These are phyloP conservation scores for Bovichtus diacanthus DNA, from an alignment of 2,797 vertebrate species.

Conservation along the genomic window DNA sequence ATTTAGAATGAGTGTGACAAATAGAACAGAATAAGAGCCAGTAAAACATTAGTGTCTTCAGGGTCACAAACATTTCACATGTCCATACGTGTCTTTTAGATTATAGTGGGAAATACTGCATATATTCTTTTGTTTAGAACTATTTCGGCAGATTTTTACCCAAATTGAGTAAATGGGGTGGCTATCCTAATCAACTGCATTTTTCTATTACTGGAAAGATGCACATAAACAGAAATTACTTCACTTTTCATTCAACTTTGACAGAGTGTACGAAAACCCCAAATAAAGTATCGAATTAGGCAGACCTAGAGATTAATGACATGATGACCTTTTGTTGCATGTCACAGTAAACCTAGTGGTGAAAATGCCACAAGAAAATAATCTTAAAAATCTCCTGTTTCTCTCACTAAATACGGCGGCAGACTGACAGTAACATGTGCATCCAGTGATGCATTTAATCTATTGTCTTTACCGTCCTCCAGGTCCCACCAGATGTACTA, in stretches of 20 bases:
- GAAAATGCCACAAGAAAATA: neutral
- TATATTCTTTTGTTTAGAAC: too few relatives aligned
- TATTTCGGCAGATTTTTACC: too few relatives aligned
- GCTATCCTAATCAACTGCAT: neutral
- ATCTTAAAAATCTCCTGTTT: neutral
- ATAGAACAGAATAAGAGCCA: too few relatives aligned
- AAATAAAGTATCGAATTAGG: neutral
- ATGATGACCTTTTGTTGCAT: neutral
- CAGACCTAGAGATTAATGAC: neutral
- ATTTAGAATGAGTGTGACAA: too few relatives aligned
- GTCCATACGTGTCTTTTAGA: too few relatives aligned
- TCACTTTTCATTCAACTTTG: neutral
- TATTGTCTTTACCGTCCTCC: neutral
- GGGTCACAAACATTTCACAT: too few relatives aligned
- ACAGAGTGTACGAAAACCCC: neutral
- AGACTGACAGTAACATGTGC: neutral
- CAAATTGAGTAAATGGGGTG: too few relatives aligned
- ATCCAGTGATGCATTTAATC: neutral
- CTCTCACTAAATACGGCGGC: neutral
- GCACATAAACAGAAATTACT: neutral
- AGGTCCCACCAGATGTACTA: conserved; percentile 99
- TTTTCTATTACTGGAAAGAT: neutral
- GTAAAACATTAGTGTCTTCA: too few relatives aligned
- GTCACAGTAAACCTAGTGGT: neutral
- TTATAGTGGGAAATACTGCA: too few relatives aligned